Base-by-base conservation (phyloP, 2,888 invertebrate genomes). In the Apotomis turbidana region DNA sequence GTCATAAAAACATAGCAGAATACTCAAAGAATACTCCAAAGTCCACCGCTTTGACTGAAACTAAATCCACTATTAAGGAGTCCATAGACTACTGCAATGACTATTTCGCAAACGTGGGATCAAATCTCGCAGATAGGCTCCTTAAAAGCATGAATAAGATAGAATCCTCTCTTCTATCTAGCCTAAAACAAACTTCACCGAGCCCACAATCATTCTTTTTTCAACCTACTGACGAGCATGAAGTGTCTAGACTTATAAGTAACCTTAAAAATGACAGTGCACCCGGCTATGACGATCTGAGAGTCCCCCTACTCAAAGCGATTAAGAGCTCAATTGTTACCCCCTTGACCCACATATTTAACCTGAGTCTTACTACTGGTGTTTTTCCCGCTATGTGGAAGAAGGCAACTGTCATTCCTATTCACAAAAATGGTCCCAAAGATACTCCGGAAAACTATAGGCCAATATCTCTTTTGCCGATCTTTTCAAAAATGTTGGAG, bases 361-460 rank as follows among this genome's bases (percentile, higher is more conserved):
- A 75, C 27, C 27, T 70, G 15, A 68, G 71, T 27, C 10, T 74
- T 1, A 58, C 13, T n/a, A 60, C 49, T 27, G 76, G 72, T 10
- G 41, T 62, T 8, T 71, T 74, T 51, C 76, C 76, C 2, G 27
- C 67, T 6, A 12, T 10, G 0, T 73, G 73, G 46, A 74, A 76
- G 71, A 61, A 49, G 27, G 70, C 74, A 12, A 36, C 60, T 1
- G 61, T 76, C 4, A 59, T 52, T 4, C 74, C 74, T 0, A 68
- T 76, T 13, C 44, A 75, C 27, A 76, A 76, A 55, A 15, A 10
- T n/a, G 75, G 76, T 38, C 54, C 64, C 51, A 72, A 41, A 71
- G 49, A 27, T 51, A 12, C n/a, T n/a, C 38, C 63, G 12, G 41
- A 49, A 5, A 59, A 71, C 49, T 68, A 72, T 62, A 63, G 71